Evolutionary conservation across 2,888 invertebrate genomes (phyloP).

Genomic region (Epirrhoe tristata): DNA sequence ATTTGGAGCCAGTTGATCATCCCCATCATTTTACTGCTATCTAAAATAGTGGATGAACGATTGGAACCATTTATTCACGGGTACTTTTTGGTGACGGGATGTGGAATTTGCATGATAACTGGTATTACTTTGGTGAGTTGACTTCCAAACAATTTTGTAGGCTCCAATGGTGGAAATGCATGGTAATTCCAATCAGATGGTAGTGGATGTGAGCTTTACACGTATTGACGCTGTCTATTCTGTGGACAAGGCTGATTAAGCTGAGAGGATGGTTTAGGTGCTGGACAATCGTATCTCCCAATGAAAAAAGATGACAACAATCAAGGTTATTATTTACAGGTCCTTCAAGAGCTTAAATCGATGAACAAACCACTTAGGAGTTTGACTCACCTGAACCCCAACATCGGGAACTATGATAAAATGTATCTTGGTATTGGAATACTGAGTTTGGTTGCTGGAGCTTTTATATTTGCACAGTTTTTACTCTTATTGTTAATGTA

Average conservation of each 20-base stretch:
- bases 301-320: no score
- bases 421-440: conserved; percentile 30
- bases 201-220: no score
- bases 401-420: conserved; percentile 4
- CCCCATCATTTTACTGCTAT: conserved; percentile 65
- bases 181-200: no score
- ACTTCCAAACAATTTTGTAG: no score
- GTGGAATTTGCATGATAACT: conserved; percentile 48
- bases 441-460: conserved; percentile 21
- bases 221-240: no score
- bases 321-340: conserved; percentile 14
- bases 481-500: conserved; percentile 2
- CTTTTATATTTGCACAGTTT: conserved; percentile 19
- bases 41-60: conserved; percentile 54
- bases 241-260: no score
- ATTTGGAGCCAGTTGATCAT: conserved; percentile 74
- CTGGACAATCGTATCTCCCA: no score
- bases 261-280: no score
- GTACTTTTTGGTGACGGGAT: conserved; percentile 62
- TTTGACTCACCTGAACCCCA: not conserved
- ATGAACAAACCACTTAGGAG: conserved; percentile 7
- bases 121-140: conserved; percentile 24
- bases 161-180: no score
- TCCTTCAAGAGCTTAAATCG: conserved; percentile 25
- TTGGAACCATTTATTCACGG: conserved; percentile 54